These are phyloP conservation scores for Recurvirostra avosetta DNA, from an alignment of 2,113 vertebrate species.

Conservation along the genomic window DNA sequence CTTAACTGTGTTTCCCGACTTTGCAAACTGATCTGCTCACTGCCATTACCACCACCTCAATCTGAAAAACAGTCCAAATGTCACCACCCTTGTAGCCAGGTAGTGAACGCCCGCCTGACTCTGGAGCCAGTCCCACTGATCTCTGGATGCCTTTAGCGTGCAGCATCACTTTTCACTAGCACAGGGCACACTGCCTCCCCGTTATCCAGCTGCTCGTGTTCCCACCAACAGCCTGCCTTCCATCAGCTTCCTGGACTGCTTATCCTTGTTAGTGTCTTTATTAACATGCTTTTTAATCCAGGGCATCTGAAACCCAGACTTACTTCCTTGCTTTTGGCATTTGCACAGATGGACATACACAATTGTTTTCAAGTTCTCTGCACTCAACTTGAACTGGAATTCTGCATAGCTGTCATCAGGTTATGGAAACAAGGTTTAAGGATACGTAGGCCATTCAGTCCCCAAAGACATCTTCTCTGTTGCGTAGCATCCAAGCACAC, in stretches of 20 bases:
- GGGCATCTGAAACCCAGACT: neutral
- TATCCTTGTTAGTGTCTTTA: neutral
- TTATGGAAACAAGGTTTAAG: neutral
- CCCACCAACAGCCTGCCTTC: neutral
- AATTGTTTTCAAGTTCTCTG: neutral
- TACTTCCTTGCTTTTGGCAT: neutral
- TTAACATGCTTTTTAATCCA: neutral
- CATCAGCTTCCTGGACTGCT: neutral
- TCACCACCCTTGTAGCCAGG: neutral
- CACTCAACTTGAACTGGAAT: neutral
- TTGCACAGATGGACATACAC: neutral
- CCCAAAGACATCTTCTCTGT: neutral
- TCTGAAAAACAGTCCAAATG: neutral
- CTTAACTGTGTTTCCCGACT: neutral
- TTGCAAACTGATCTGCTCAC: neutral
- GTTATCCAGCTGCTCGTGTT: neutral
- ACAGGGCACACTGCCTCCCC: neutral
- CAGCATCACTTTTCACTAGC: no score
- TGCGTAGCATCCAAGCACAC: neutral
- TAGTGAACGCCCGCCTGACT: rapidly evolving
- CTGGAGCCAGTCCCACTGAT: neutral
- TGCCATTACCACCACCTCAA: neutral
- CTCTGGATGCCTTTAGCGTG: neutral
- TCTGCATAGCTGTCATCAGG: neutral
- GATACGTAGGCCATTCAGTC: neutral